Evolutionary conservation across 2,113 vertebrate genomes (phyloP).

Genomic region (Grallaria varia): DNA sequence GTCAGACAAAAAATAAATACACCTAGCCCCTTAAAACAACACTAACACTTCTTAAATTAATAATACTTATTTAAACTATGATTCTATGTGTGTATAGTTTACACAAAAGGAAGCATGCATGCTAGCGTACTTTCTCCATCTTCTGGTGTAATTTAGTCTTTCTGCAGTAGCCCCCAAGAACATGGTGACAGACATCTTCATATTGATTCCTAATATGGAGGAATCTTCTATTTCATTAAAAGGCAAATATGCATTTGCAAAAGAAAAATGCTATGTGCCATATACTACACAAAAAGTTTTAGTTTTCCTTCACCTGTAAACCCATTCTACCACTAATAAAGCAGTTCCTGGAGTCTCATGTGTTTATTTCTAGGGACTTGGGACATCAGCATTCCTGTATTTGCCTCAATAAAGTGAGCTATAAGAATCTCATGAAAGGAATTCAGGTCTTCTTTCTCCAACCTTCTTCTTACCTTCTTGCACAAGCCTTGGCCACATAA

Average conservation of each 20-base stretch:
- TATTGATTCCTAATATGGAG: background rate
- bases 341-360: background rate
- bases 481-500: slow-evolving; percentile 67
- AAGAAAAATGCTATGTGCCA: background rate
- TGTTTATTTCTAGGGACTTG: background rate
- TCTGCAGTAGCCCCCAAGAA: background rate
- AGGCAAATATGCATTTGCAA: background rate
- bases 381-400: background rate
- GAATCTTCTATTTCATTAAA: background rate
- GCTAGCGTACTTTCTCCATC: background rate
- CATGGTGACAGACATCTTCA: background rate
- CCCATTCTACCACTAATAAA: background rate
- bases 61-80: background rate
- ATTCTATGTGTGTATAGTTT: background rate
- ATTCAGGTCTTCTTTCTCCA: background rate
- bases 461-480: slow-evolving; percentile 57
- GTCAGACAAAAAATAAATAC: background rate
- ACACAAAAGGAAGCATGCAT: background rate
- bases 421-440: background rate
- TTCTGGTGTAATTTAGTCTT: background rate
- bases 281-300: background rate
- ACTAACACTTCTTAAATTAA: background rate
- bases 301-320: background rate
- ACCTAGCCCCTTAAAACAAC: background rate
- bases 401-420: background rate